Evolutionary conservation across 2,888 invertebrate species (phyloP).

Genomic region (Thalpophila matura): DNA sequence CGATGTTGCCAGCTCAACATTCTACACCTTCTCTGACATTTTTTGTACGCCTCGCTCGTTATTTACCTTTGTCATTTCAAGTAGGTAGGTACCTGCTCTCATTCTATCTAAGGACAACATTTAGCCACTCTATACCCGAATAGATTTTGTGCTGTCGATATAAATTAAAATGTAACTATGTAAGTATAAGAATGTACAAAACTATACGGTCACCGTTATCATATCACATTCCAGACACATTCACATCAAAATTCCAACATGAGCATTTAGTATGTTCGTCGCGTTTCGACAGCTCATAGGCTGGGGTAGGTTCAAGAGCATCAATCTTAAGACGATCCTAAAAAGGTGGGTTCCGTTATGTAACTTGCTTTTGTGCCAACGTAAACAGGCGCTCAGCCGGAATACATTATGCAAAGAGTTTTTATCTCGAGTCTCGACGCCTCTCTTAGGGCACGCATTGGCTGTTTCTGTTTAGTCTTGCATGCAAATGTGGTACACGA

Average conservation of each 20-base stretch:
- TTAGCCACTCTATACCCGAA: too few species aligned
- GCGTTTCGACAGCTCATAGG: constrained; percentile 60
- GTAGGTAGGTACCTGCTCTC: constrained; percentile 9
- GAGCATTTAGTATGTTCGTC: constrained; percentile 57
- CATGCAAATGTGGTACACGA: constrained; percentile 75
- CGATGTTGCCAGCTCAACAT: constrained; percentile 72
- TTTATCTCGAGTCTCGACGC: constrained; percentile 75
- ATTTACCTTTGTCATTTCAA: too few species aligned
- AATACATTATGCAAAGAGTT: constrained; percentile 81
- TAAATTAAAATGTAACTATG: too few species aligned
- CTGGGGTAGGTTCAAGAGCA: constrained; percentile 60
- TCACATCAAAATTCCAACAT: constrained; percentile 42
- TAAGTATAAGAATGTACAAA: not conserved
- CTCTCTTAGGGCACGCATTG: constrained; percentile 69
- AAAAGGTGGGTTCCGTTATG: constrained; percentile 75
- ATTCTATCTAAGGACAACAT: constrained; percentile 3
- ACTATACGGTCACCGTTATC: constrained; percentile 5
- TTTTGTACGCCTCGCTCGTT: constrained; percentile 20
- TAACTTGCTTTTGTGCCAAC: constrained; percentile 70
- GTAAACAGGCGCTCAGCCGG: constrained; percentile 72
- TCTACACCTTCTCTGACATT: constrained; percentile 27
- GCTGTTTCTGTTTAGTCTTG: constrained; percentile 71
- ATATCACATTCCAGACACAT: constrained; percentile 31
- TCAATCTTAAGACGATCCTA: constrained; percentile 68
- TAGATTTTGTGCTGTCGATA: too few species aligned